Conservation (phyloP, 2,797 vertebrate species). For the Muscicapa comitata region DNA sequence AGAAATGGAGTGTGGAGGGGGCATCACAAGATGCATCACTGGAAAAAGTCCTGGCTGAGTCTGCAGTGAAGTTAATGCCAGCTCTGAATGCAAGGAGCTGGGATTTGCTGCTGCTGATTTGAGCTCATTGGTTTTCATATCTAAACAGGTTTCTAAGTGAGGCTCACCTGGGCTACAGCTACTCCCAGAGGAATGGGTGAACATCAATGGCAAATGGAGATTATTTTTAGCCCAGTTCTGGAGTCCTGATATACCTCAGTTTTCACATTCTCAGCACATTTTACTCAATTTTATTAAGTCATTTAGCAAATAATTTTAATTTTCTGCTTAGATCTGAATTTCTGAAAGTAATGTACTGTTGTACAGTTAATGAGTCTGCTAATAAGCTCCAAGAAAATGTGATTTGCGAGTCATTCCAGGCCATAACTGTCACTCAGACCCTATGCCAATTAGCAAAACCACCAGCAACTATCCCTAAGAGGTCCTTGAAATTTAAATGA, state of each 20-base stretch:
- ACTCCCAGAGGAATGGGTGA: neutral
- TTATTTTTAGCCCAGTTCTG: constrained; percentile 52
- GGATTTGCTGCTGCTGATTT: neutral
- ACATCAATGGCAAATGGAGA: neutral
- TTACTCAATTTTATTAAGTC: constrained; percentile 80
- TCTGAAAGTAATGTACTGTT: constrained; percentile 81
- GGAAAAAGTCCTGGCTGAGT: neutral
- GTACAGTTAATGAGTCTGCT: constrained; percentile 80
- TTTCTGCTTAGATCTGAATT: constrained; percentile 83
- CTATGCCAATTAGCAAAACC: constrained; percentile 72
- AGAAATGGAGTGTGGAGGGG: neutral
- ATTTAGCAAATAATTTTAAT: constrained; percentile 85
- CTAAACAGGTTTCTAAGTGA: neutral
- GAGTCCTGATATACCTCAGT: constrained; percentile 28
- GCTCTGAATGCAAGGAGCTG: neutral
- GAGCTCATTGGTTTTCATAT: neutral
- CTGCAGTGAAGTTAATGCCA: neutral
- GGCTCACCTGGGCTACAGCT: neutral
- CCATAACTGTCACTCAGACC: constrained; percentile 78
- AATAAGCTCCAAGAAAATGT: constrained; percentile 80
- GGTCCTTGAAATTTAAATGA: constrained; percentile 73
- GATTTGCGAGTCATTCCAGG: constrained; percentile 76
- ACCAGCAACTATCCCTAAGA: constrained; percentile 71
- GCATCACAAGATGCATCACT: neutral
- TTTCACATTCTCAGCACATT: constrained; percentile 77